Conservation (phyloP, 2,113 vertebrate species). For the Corythornis madagascariensis region DNA sequence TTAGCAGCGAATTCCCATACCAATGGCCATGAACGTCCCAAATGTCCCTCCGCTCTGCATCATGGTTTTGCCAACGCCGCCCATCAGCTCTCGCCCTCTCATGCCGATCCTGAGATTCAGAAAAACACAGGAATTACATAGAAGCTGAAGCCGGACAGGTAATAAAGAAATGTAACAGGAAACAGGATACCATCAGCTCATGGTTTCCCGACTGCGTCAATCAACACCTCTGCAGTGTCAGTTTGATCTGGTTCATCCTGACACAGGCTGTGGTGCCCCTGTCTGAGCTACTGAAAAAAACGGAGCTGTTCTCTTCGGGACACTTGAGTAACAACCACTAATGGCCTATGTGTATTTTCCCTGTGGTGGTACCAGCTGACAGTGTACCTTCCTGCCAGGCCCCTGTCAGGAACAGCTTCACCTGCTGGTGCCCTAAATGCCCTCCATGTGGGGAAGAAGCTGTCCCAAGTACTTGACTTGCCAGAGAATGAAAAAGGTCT, state of each 20-base stretch:
- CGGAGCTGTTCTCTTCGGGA: not conserved
- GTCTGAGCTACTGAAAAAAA: not conserved
- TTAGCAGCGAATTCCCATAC: slow-evolving; percentile 98
- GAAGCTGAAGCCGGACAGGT: not conserved
- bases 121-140: not conserved
- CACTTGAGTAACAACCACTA: rapidly evolving
- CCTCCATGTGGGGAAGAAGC: not conserved
- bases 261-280: rapidly evolving
- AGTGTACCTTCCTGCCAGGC: rapidly evolving
- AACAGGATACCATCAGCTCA: not conserved
- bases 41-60: slow-evolving; percentile 98
- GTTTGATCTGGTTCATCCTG: not conserved
- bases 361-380: not conserved
- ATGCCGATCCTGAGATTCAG: slow-evolving; percentile 87
- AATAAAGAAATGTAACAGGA: not conserved
- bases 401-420: not conserved
- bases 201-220: rapidly evolving
- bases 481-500: not conserved
- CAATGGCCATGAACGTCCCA: slow-evolving; percentile 98
- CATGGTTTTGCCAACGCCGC: slow-evolving; percentile 98
- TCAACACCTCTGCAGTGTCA: not conserved
- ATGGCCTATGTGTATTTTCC: rapidly evolving
- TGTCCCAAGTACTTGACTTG: not conserved
- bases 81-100: slow-evolving; percentile 96
- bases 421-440: not conserved